Evolutionary conservation across 1,140 invertebrate species (phyloP), one percentile per base, ranked within the genome.

Genomic region (Delia radicum): DNA sequence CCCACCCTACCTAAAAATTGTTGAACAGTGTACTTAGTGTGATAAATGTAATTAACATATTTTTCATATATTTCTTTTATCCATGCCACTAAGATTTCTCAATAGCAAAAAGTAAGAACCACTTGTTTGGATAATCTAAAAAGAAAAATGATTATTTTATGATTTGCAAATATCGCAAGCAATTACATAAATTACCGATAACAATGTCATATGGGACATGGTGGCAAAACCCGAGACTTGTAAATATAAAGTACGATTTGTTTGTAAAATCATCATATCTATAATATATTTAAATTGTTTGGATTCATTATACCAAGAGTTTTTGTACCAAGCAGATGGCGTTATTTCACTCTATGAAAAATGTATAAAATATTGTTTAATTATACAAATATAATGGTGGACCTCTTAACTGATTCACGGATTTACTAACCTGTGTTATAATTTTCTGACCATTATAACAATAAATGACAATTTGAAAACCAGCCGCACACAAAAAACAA

Each of bases 191-290:
- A 24, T 13, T 24, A 69, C 65, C 65, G 65, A 69, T 33, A 69
- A n/a, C n/a, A 69, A 24, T 1, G 65, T 69, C 65, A 69, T 69
- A 33, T 69, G 65, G 21, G 65, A 69, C 65, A 69, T 69, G n/a
- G 65, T 69, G n/a, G 65, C 37, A 33, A 69, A 69, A 21, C 65
- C 65, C n/a, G 65, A 69, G 2, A 69, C 65, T 69, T 69, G 65
- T 24, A 69, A 24, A 24, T 33, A 69, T 33, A 69, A 33, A 1
- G 65, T 69, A 18, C 65, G 65, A 69, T 69, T 69, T 1, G 29
- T 37, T 2, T 18, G 6, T 21, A 69, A 33, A 24, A 33, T 69
- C 65, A 69, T 69, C 65, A 69, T 69, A 37, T 69, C 21, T 1
- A 69, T 33, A 12, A 69, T 69, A 21, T 69, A 69, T 37, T 33